phyloP scores from a whole-genome alignment of 2,113 vertebrate genomes.

The Clinocottus analis region DNA sequence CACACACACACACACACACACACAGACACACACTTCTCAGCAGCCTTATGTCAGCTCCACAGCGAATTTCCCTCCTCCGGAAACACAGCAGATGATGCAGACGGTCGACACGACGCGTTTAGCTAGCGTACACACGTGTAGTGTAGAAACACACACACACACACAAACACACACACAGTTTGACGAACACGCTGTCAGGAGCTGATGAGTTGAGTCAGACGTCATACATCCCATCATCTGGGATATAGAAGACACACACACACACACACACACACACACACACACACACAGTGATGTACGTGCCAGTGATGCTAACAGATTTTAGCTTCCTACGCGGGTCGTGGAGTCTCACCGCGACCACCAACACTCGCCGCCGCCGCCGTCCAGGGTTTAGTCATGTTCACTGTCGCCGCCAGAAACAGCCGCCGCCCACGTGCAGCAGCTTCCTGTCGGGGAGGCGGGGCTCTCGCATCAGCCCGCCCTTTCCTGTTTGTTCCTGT shows the following conservation, averaged over 20 bases:
- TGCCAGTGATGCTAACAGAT: conserved; percentile 31
- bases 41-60: conserved; percentile 54
- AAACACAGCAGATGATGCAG: conserved; percentile 62
- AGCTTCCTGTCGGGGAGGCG: conserved; percentile 15
- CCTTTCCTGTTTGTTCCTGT: no score
- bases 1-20: conserved; percentile 22
- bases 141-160: background rate
- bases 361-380: background rate
- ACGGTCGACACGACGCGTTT: conserved; percentile 27
- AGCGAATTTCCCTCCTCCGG: conserved; percentile 33
- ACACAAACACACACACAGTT: conserved; percentile 1
- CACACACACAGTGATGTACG: conserved; percentile 11
- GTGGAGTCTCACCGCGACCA: background rate
- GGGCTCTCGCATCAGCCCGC: no score
- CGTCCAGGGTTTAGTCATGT: conserved; percentile 24
- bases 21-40: conserved; percentile 16
- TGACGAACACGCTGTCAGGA: background rate
- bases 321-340: conserved; percentile 33
- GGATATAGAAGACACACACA: conserved; percentile 14
- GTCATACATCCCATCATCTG: conserved; percentile 31
- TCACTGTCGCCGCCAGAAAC: background rate
- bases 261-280: conserved; percentile 2
- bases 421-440: conserved; percentile 22
- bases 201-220: conserved; percentile 41
- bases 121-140: conserved; percentile 3